These are phyloP conservation scores for Scartelaos histophorus DNA, from an alignment of 2,113 vertebrate genomes.

Conservation along the genomic window DNA sequence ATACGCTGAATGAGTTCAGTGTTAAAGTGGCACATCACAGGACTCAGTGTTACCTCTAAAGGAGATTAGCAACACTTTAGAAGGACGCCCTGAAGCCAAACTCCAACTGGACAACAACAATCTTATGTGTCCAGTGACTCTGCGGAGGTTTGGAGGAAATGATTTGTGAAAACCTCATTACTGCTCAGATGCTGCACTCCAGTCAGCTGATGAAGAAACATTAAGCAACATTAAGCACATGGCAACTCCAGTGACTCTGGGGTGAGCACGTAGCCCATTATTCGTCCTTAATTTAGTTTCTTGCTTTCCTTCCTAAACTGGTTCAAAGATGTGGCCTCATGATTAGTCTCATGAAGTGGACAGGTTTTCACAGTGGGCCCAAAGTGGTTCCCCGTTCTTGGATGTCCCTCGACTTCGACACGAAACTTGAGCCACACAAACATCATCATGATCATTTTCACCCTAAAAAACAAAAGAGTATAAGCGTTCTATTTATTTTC, in stretches of 20 bases:
- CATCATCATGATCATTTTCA: constrained; percentile 18
- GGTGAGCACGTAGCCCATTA: neutral
- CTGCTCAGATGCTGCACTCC: neutral
- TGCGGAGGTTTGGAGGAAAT: neutral
- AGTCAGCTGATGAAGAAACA: constrained; percentile 25
- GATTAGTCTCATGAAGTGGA: constrained; percentile 2
- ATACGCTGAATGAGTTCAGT: constrained; percentile 17
- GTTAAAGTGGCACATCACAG: constrained; percentile 36
- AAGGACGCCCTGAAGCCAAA: constrained; percentile 1
- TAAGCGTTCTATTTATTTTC: neutral
- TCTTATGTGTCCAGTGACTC: neutral
- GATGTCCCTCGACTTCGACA: neutral
- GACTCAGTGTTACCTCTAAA: constrained; percentile 13
- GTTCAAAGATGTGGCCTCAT: neutral
- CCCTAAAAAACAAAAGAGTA: constrained; percentile 35
- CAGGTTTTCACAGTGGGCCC: neutral
- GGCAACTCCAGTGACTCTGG: neutral
- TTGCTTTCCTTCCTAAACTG: neutral
- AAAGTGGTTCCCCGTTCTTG: neutral
- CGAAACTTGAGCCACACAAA: constrained; percentile 32
- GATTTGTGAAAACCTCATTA: neutral
- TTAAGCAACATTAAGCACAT: neutral
- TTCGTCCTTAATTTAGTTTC: neutral
- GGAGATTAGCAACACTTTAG: constrained; percentile 20
- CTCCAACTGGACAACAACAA: neutral